phyloP scores from a whole-genome alignment of 1,140 invertebrate species.

The Papilio polyxenes region DNA sequence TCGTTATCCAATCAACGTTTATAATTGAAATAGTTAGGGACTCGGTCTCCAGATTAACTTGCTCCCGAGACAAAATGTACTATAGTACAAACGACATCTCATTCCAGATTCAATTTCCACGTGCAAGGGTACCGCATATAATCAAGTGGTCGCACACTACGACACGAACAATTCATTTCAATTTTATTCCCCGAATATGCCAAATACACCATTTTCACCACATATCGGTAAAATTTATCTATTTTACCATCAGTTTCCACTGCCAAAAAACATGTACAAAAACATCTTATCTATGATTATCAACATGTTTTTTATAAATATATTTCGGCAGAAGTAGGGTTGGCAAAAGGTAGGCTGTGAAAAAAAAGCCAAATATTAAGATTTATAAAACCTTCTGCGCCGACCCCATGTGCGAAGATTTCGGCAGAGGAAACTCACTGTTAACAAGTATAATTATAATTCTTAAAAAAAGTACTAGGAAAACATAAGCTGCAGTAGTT shows the following conservation, averaged over 20 bases:
- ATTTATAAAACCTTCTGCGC: too few species aligned
- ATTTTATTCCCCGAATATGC: slow-evolving; percentile 65
- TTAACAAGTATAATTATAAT: background rate
- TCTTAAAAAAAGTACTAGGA: slow-evolving; percentile 1
- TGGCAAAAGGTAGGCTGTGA: background rate
- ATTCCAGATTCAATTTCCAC: slow-evolving; percentile 69
- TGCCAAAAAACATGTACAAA: background rate
- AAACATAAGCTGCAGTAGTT: background rate
- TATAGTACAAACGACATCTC: slow-evolving; percentile 63
- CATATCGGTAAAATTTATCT: slow-evolving; percentile 11
- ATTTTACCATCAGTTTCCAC: background rate
- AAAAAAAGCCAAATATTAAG: too few species aligned
- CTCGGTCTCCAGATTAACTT: slow-evolving; percentile 18
- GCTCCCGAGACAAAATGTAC: slow-evolving; percentile 29
- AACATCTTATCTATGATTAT: too few species aligned
- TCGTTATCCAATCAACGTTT: slow-evolving; percentile 11
- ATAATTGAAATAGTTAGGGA: slow-evolving; percentile 9
- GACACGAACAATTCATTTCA: slow-evolving; percentile 74
- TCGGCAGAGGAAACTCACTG: background rate
- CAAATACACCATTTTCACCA: slow-evolving; percentile 48
- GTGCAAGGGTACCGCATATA: slow-evolving; percentile 60
- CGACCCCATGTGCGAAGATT: background rate
- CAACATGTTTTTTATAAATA: too few species aligned
- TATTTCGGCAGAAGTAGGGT: too few species aligned
- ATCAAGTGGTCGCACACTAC: slow-evolving; percentile 54